A percentile compares a stretch with the other conserved stretches of the same genome.
Evolutionary conservation across 64 coral and sea anemone species (phyloP).

Genomic region (Stichodactyla mertensii): DNA sequence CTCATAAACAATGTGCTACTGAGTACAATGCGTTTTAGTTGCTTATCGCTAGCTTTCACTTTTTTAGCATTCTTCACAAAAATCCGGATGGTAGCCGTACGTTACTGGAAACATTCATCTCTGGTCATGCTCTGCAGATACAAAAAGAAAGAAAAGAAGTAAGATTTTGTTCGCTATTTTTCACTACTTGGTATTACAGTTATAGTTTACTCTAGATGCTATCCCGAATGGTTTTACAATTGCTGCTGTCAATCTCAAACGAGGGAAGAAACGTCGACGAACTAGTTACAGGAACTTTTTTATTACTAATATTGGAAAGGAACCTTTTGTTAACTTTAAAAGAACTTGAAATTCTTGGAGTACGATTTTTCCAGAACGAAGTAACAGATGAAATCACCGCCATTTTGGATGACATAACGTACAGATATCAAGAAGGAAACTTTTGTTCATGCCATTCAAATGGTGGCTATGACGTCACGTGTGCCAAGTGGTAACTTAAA

Average conservation of each 20-base stretch:
- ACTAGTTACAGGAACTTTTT: no score
- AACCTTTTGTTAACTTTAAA: no score
- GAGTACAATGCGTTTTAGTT: background rate
- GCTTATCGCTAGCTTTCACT: background rate
- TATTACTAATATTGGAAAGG: background rate
- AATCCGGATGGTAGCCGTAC: constrained; percentile 43
- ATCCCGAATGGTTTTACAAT: no score
- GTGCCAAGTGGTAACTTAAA: no score
- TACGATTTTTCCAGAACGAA: no score
- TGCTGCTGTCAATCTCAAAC: no score
- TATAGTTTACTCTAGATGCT: no score
- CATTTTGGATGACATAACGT: background rate
- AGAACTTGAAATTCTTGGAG: background rate
- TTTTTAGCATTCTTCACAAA: constrained; percentile 29
- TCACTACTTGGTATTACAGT: no score
- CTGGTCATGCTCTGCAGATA: background rate
- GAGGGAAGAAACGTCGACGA: no score
- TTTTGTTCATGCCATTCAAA: no score
- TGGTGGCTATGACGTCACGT: no score
- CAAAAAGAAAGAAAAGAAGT: background rate
- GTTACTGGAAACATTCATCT: constrained; percentile 34
- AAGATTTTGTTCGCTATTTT: background rate
- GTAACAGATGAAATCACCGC: background rate
- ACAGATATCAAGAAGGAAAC: no score
- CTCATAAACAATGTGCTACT: background rate